Percentiles rank a stretch among this genome's conserved stretches.
phyloP scores from a whole-genome alignment of 2,113 vertebrate genomes.

The Anoplopoma fimbria region DNA sequence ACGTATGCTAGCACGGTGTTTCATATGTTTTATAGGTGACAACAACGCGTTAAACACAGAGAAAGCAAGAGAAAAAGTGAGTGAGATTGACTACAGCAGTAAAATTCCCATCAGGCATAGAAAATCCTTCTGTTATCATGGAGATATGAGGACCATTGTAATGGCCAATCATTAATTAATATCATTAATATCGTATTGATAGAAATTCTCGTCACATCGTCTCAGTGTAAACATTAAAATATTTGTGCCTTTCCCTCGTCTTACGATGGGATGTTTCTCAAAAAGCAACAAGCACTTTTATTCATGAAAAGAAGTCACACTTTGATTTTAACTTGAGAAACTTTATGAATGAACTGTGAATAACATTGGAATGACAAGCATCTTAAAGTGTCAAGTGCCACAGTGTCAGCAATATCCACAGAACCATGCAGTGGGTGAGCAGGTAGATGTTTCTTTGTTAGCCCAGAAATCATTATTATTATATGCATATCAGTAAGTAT shows the following conservation, averaged over 20 bases:
- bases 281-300: neutral
- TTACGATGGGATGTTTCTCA: neutral
- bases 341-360: neutral
- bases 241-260: no score
- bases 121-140: no score
- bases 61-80: no score
- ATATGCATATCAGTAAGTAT: no score
- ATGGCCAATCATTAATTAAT: no score
- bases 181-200: no score
- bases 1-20: no score
- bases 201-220: neutral
- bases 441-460: neutral
- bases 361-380: neutral
- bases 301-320: constrained; percentile 5
- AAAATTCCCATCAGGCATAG: no score
- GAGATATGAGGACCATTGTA: no score
- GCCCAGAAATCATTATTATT: neutral
- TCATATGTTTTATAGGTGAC: no score
- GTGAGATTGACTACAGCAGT: no score
- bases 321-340: neutral
- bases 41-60: no score
- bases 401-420: neutral
- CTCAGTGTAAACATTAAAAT: neutral
- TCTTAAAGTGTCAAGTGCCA: neutral
- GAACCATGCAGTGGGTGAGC: neutral